Base-by-base conservation (phyloP, 2,113 vertebrate species). In the Falcunculus frontatus region DNA sequence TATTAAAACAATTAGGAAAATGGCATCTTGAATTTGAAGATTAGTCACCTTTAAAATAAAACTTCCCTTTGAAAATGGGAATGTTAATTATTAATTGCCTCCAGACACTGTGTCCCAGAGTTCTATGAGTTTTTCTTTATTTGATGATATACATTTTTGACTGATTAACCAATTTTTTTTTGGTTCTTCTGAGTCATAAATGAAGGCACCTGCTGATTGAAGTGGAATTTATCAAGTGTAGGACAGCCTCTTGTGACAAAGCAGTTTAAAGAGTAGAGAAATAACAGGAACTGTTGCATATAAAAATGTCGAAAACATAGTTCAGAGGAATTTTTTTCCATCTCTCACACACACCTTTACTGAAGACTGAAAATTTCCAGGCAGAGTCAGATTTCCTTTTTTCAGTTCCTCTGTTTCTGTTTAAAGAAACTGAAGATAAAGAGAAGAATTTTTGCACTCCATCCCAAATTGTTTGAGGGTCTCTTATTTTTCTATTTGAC, bases 141-240 rank as follows among this genome's bases (percentile, higher is more conserved):
- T 95, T 94, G 29, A 69, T 95, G 87, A 89, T 93, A 77, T 84
- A 84, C 26, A 32, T 78, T 94, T 87, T 93, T 91, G n/a, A 83
- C 70, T 90, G 60, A 95, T 94, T 81, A 93, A 88, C 46, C 9
- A 41, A 21, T 70, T 30, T 83, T 44, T 94, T 37, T 60, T 44
- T 57, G 41, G 74, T 83, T 86, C 15, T 94, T 65, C 57, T 76
- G 65, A 84, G 87, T 79, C 77, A 73, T 67, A 89, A 87, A 93
- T 63, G 80, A 59, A 94, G 55, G 79, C 39, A 70, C 32, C 70
- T 89, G 55, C 90, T 96, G 68, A 94, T 94, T 94, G 53, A 94
- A 85, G 52, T 89, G 82, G 72, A 83, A 84, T 94, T 95, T 78
- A 53, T 52, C 84, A 79, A 84, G 59, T 59, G 65, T 65, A 96